These are phyloP conservation scores for Anser brachyrhynchus DNA, from an alignment of 2,113 vertebrate species.

Conservation along the genomic window DNA sequence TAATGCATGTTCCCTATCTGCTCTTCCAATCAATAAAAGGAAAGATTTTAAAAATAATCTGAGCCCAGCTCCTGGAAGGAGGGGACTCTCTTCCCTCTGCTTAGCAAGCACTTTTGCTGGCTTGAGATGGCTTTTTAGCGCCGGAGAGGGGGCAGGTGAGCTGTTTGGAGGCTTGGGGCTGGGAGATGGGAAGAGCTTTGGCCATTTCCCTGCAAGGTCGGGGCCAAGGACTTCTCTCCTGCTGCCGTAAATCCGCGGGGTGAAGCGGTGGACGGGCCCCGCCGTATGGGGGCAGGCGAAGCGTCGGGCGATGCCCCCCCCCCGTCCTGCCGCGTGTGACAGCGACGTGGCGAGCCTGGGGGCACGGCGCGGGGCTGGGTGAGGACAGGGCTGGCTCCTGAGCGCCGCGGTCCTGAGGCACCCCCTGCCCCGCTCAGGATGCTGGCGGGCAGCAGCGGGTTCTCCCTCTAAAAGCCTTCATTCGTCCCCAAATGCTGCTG, in stretches of 20 bases:
- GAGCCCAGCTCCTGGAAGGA: background rate
- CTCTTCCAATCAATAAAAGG: constrained; percentile 19
- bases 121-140: background rate
- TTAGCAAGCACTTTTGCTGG: background rate
- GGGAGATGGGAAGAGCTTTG: background rate
- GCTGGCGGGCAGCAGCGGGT: background rate
- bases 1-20: background rate
- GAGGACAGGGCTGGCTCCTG: background rate
- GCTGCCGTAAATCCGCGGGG: background rate
- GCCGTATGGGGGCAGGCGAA: too few species aligned
- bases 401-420: rapidly evolving
- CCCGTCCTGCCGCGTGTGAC: background rate
- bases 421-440: rapidly evolving
- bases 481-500: background rate
- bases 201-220: background rate
- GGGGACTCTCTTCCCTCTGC: background rate
- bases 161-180: background rate
- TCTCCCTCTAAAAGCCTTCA: rapidly evolving
- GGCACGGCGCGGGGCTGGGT: background rate
- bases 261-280: background rate
- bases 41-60: background rate
- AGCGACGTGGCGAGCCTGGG: rapidly evolving
- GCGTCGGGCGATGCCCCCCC: background rate
- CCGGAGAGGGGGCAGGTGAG: background rate
- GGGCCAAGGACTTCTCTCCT: background rate